These are phyloP conservation scores for Rhea americana DNA, from an alignment of 2,113 vertebrate genomes.

Conservation along the genomic window DNA sequence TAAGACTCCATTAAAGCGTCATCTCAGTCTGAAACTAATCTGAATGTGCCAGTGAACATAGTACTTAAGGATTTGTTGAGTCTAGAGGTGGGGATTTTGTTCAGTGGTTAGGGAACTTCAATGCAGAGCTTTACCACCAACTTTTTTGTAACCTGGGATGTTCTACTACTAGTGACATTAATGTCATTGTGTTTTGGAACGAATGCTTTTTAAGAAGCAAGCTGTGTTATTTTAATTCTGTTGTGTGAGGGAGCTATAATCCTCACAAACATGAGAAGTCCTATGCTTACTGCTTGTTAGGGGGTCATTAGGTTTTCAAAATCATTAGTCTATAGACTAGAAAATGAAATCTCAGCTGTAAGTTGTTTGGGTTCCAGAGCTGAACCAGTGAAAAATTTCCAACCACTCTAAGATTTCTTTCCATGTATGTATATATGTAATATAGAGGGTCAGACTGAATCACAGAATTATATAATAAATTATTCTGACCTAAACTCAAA, in stretches of 20 bases:
- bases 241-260: neutral
- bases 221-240: neutral
- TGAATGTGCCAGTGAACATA: neutral
- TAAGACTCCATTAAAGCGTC: neutral
- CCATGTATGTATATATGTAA: too few relatives aligned
- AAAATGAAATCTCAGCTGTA: neutral
- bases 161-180: neutral
- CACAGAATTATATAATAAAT: neutral
- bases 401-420: neutral
- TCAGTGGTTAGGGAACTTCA: neutral
- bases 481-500: neutral
- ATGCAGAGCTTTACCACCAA: fast-evolving
- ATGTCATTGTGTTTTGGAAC: neutral
- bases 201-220: neutral
- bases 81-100: neutral
- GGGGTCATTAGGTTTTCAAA: neutral
- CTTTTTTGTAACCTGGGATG: neutral
- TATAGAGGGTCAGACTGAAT: neutral
- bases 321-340: neutral
- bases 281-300: neutral
- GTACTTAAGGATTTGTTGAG: fast-evolving
- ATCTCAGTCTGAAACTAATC: neutral
- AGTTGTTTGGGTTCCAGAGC: neutral
- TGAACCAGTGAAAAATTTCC: neutral
- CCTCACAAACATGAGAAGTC: neutral